Evolutionary conservation across 2,888 invertebrate genomes (phyloP), one percentile per base, ranked within the genome.

Genomic region (Perizoma flavofasciatum): DNA sequence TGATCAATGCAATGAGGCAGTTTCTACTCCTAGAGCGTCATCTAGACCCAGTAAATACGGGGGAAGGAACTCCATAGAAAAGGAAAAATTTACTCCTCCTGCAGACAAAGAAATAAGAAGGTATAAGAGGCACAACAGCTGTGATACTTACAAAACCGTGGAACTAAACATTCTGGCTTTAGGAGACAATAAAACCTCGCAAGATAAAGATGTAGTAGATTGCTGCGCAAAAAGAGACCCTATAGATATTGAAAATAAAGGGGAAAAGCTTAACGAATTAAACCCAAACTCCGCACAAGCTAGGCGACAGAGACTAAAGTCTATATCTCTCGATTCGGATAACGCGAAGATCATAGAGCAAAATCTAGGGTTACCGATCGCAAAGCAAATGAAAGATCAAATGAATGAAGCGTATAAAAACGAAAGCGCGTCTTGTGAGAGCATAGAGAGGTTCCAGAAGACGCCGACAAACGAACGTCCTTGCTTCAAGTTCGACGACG

Each of bases 291-390:
- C 87, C 0, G 92, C 88, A 0, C 88, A 90, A 59, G 85, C 86
- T 8, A 83, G 93, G 68, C 77, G 93, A 59, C 92, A 93, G 66
- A 81, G 93, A 54, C 75, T 93, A 7, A 93, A 93, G 73, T 93
- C 93, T 0, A 93, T 93, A 70, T 93, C 93, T 0, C 68, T 93
- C 44, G 93, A 93, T 72, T 93, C 93, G 0, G 93, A 93, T 63
- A 93, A 93, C 63, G 93, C 93, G 1, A 92, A 90, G 71, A 90
- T 93, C 48, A 93, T 93, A n/a, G 93, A 93, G 80, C 93, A 93
- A 66, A 93, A 93, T 71, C 71, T 93, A 45, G 93, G 93, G 0
- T 72, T 93, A 49, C 93, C 93, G 0, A 93, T 93, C 65, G 93
- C 93, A 9, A 92, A 92, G 64, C 92, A 92, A 65, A 81, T 92